phyloP scores from a whole-genome alignment of 2,888 invertebrate species.

The Phalangium opilio region DNA sequence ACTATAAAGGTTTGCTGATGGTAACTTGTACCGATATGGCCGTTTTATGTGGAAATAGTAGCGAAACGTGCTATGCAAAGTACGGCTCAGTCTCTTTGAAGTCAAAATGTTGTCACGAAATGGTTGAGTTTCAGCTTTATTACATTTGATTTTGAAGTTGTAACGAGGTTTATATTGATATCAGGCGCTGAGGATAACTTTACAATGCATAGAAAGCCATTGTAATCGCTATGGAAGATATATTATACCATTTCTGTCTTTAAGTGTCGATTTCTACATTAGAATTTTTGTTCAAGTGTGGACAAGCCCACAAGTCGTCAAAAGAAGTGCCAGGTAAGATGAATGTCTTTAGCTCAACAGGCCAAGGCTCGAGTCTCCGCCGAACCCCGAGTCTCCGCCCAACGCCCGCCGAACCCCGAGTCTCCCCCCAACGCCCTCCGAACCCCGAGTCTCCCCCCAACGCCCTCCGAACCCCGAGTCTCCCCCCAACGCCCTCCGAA shows the following conservation, averaged over 20 bases:
- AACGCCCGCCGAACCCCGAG: no score
- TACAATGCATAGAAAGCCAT: slow-evolving; percentile 76
- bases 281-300: slow-evolving; percentile 76
- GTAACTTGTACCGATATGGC: slow-evolving; percentile 96
- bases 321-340: slow-evolving; percentile 58
- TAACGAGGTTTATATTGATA: slow-evolving; percentile 23
- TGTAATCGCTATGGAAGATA: slow-evolving; percentile 86
- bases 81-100: slow-evolving; percentile 81
- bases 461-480: no score
- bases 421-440: no score
- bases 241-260: slow-evolving; percentile 72
- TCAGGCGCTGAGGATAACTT: slow-evolving; percentile 75
- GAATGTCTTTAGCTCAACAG: no score
- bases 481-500: no score
- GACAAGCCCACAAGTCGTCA: slow-evolving; percentile 65
- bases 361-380: no score
- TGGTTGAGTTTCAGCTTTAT: slow-evolving; percentile 41
- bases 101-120: slow-evolving; percentile 82
- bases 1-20: slow-evolving; percentile 56
- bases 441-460: no score
- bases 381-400: no score
- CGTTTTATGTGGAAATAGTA: slow-evolving; percentile 86
- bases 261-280: slow-evolving; percentile 93
- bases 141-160: neutral
- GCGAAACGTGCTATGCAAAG: slow-evolving; percentile 82